A percentile compares a stretch with the other conserved stretches of the same genome.
These are phyloP conservation scores for Myotis findleyi DNA, from an alignment of 2,797 vertebrate genomes.

Conservation along the genomic window DNA sequence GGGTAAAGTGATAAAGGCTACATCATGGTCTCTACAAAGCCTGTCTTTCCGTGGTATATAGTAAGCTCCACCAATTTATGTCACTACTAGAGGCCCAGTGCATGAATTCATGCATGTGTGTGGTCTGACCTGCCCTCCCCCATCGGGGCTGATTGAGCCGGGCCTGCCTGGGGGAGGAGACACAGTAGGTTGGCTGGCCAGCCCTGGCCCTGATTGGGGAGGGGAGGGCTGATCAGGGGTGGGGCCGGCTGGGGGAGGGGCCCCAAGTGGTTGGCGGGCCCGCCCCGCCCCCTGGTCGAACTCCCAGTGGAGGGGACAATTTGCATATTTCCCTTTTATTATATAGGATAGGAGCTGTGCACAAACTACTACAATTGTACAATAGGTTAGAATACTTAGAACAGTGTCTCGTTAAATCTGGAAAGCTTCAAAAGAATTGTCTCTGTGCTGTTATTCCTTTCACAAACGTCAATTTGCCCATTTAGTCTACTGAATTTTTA, in stretches of 20 bases:
- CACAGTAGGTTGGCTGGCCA: too few species aligned
- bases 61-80: slow-evolving; percentile 6
- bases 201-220: too few species aligned
- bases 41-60: background rate
- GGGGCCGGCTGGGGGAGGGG: too few species aligned
- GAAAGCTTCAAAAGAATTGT: background rate
- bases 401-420: background rate
- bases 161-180: too few species aligned
- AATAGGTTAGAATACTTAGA: background rate
- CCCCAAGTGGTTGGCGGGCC: too few species aligned
- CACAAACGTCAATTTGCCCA: background rate
- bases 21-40: background rate
- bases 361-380: background rate
- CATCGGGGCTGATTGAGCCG: too few species aligned
- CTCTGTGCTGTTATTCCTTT: background rate
- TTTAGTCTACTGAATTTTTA: background rate
- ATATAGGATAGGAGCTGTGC: background rate
- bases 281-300: too few species aligned
- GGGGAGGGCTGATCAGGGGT: too few species aligned
- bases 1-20: background rate
- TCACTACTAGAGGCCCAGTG: background rate
- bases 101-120: too few species aligned
- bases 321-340: too few species aligned
- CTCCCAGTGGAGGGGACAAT: too few species aligned
- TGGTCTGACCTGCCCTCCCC: too few species aligned